phyloP scores from a whole-genome alignment of 2,888 invertebrate species.

The Acrobasis suavella region DNA sequence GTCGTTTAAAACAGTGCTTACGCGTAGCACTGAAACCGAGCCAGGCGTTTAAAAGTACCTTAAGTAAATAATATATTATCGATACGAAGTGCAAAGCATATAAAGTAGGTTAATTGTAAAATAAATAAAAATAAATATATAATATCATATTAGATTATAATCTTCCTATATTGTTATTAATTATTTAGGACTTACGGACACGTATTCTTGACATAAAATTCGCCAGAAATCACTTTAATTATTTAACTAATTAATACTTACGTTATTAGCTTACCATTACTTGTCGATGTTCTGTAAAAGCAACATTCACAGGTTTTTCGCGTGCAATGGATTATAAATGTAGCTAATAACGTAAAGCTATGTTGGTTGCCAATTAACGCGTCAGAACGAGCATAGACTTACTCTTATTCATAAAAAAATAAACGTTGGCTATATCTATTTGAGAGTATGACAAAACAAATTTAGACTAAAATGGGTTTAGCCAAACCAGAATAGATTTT shows the following conservation, averaged over 20 bases:
- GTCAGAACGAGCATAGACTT: not conserved
- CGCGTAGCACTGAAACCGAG: conserved; percentile 20
- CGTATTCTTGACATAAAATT: conserved; percentile 26
- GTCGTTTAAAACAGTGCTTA: conserved; percentile 14
- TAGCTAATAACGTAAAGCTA: not conserved
- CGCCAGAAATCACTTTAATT: conserved; percentile 10
- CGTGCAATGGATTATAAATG: too few relatives aligned
- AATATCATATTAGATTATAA: conserved; percentile 37
- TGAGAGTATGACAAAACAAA: too few relatives aligned
- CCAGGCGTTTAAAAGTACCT: conserved; percentile 19
- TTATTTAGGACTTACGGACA: conserved; percentile 47
- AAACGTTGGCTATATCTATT: too few relatives aligned
- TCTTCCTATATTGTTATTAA: conserved; percentile 61
- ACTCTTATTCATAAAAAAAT: not conserved
- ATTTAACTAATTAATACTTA: not conserved
- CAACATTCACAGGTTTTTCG: too few relatives aligned
- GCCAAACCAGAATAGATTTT: too few relatives aligned
- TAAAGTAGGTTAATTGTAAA: conserved; percentile 38
- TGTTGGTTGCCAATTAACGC: not conserved
- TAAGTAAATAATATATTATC: conserved; percentile 22
- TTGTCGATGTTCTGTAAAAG: too few relatives aligned
- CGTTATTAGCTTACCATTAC: too few relatives aligned
- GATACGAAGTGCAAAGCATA: conserved; percentile 36
- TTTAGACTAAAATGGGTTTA: too few relatives aligned
- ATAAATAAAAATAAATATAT: conserved; percentile 41